These are phyloP conservation scores for Aphaenogaster floridana DNA, from an alignment of 1,140 invertebrate species.

Conservation along the genomic window DNA sequence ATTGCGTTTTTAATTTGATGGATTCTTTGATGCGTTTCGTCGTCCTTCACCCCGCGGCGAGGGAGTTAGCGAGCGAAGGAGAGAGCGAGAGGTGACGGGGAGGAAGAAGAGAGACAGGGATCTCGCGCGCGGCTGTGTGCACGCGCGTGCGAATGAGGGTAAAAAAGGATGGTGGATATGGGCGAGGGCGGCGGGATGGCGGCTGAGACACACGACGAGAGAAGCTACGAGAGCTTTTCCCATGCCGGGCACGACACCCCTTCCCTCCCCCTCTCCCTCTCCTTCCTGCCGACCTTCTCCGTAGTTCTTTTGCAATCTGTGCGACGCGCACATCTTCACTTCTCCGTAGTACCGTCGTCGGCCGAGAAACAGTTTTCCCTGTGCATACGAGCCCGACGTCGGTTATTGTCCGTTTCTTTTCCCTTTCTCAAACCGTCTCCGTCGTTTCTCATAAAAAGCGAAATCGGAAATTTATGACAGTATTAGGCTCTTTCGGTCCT, in stretches of 20 bases:
- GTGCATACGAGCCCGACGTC: slow-evolving; percentile 34
- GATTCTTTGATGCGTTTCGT: slow-evolving; percentile 83
- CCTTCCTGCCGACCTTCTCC: not conserved
- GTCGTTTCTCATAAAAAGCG: not conserved
- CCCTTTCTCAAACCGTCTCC: not conserved
- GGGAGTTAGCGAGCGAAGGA: slow-evolving; percentile 65
- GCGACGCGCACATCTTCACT: slow-evolving; percentile 69
- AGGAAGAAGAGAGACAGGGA: slow-evolving; percentile 31
- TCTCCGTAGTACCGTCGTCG: slow-evolving; percentile 48
- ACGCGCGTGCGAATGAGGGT: slow-evolving; percentile 37
- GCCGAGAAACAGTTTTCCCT: slow-evolving; percentile 62
- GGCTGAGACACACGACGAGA: slow-evolving; percentile 60
- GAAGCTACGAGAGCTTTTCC: slow-evolving; percentile 68
- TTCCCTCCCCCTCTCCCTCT: not conserved
- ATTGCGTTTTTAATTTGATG: slow-evolving; percentile 86
- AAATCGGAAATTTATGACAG: slow-evolving; percentile 26
- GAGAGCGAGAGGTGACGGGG: slow-evolving; percentile 8
- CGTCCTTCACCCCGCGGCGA: slow-evolving; percentile 65
- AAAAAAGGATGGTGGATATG: slow-evolving; percentile 48
- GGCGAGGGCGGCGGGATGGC: slow-evolving; percentile 43
- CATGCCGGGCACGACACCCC: slow-evolving; percentile 64
- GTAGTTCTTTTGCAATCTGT: slow-evolving; percentile 64
- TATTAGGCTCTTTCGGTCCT: not conserved
- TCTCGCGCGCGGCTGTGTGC: slow-evolving; percentile 42
- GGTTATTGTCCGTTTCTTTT: slow-evolving; percentile 45